Conservation (phyloP, 2,797 vertebrate genomes). For the Muscicapa striata region DNA sequence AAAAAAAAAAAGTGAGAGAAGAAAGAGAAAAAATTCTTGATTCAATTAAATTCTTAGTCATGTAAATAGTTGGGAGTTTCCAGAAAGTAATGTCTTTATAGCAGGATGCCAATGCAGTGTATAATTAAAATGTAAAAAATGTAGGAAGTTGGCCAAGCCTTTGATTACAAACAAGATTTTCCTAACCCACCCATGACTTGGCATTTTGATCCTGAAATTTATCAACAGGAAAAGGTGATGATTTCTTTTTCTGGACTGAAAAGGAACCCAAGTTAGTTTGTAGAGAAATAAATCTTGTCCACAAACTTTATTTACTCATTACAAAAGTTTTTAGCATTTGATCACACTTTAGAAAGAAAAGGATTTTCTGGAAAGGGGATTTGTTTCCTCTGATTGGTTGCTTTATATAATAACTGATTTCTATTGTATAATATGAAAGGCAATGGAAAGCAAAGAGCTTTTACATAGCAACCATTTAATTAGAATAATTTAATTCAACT, state of each 20-base stretch:
- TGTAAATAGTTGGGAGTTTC: constrained; percentile 64
- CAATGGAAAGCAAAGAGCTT: constrained; percentile 8
- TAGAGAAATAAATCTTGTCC: constrained; percentile 41
- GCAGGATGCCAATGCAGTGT: constrained; percentile 52
- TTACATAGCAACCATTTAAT: constrained; percentile 34
- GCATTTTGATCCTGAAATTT: constrained; percentile 56
- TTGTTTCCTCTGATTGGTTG: constrained; percentile 27
- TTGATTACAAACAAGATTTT: constrained; percentile 69
- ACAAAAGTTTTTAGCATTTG: constrained; percentile 38
- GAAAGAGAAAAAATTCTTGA: constrained; percentile 62
- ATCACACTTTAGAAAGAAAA: neutral
- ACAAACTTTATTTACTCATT: constrained; percentile 24
- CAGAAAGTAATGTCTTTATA: constrained; percentile 70
- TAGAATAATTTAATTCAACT: constrained; percentile 27
- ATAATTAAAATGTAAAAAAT: constrained; percentile 77
- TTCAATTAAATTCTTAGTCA: constrained; percentile 77
- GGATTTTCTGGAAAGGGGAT: constrained; percentile 49
- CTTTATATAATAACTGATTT: constrained; percentile 27
- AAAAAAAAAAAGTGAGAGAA: neutral
- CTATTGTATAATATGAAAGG: constrained; percentile 33
- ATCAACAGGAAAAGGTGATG: constrained; percentile 73
- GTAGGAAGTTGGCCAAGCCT: constrained; percentile 63
- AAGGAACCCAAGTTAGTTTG: constrained; percentile 14
- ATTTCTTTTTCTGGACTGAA: constrained; percentile 27
- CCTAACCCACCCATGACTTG: constrained; percentile 62